Percentiles rank a stretch among this genome's conserved stretches.
Evolutionary conservation across 2,797 vertebrate genomes (phyloP).

Genomic region (Channa striata): DNA sequence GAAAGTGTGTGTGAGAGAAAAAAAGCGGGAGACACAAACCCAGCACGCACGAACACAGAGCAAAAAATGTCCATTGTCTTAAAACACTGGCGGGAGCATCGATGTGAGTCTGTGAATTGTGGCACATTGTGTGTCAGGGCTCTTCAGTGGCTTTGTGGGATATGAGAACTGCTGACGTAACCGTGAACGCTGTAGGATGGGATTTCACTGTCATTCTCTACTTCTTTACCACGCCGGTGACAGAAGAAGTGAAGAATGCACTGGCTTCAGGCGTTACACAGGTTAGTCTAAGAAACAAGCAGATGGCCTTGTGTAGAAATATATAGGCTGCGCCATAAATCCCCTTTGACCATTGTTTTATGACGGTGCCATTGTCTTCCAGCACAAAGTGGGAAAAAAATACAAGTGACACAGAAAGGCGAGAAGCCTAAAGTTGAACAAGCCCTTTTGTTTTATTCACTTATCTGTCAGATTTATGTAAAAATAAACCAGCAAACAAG

Average conservation of each 20-base stretch:
- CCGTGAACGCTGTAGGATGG: slow-evolving; percentile 75
- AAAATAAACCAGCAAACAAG: slow-evolving; percentile 11
- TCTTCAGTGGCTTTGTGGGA: slow-evolving; percentile 81
- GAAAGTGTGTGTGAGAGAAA: slow-evolving; percentile 2
- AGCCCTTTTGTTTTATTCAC: background rate
- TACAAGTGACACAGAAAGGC: slow-evolving; percentile 41
- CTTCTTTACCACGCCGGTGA: slow-evolving; percentile 70
- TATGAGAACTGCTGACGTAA: slow-evolving; percentile 84
- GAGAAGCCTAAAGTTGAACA: slow-evolving; percentile 22
- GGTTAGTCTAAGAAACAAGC: slow-evolving; percentile 71
- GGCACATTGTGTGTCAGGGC: slow-evolving; percentile 77
- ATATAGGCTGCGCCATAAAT: slow-evolving; percentile 59
- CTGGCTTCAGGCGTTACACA: slow-evolving; percentile 73
- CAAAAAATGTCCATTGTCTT: slow-evolving; percentile 65
- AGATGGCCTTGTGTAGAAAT: slow-evolving; percentile 51
- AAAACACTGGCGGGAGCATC: slow-evolving; percentile 74
- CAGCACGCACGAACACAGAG: slow-evolving; percentile 41
- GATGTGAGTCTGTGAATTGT: slow-evolving; percentile 72
- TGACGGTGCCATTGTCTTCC: slow-evolving; percentile 58
- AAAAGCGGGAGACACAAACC: slow-evolving; percentile 24
- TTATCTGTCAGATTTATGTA: background rate
- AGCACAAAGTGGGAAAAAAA: slow-evolving; percentile 42
- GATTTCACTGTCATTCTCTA: slow-evolving; percentile 79
- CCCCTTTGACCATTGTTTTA: slow-evolving; percentile 56
- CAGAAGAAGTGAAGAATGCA: slow-evolving; percentile 76